phyloP scores from a whole-genome alignment of 2,888 invertebrate species.

The Pandemis heparana region DNA sequence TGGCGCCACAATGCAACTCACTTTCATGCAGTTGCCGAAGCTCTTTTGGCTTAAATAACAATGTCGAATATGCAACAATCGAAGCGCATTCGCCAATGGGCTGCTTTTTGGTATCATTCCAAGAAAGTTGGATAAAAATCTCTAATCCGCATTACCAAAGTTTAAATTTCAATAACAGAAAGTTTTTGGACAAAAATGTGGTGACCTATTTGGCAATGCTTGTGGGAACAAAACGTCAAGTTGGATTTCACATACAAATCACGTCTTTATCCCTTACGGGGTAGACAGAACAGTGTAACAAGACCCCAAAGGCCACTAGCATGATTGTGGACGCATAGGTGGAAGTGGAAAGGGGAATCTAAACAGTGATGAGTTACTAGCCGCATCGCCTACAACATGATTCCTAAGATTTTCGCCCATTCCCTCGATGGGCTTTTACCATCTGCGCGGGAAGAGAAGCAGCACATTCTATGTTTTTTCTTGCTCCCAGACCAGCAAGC shows the following conservation, averaged over 20 bases:
- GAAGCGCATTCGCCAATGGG: background rate
- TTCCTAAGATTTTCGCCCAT: too few relatives aligned
- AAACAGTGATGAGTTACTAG: too few relatives aligned
- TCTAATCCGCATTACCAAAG: constrained; percentile 31
- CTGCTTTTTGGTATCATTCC: constrained; percentile 25
- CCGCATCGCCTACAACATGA: too few relatives aligned
- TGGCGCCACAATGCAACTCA: constrained; percentile 18
- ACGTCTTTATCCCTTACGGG: too few relatives aligned
- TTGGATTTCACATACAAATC: background rate
- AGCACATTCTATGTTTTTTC: too few relatives aligned
- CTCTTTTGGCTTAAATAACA: constrained; percentile 4
- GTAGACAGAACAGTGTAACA: too few relatives aligned
- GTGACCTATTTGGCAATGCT: constrained; percentile 37
- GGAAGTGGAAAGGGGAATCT: too few relatives aligned
- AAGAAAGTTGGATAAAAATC: constrained; percentile 36
- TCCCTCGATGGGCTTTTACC: too few relatives aligned
- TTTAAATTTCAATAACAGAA: constrained; percentile 29
- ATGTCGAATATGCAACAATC: constrained; percentile 5
- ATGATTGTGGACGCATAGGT: too few relatives aligned
- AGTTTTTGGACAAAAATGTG: background rate
- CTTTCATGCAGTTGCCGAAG: background rate
- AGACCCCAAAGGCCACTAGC: too few relatives aligned
- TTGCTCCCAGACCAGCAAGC: too few relatives aligned
- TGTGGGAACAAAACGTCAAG: constrained; percentile 17
- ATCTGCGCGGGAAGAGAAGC: too few relatives aligned